These are phyloP conservation scores for western clawed frog (Xenopus tropicalis) DNA, from an alignment of 2,113 vertebrate genomes.

Conservation along the genomic window UCB_Xtro_10.0 CM004446.2:152493001-152493500, in stretches of 20 bases:
- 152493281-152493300: no score
- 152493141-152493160: conserved; percentile 22
- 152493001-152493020: conserved; percentile 6
- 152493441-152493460: no score
- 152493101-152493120: conserved; percentile 39
- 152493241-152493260: not conserved
- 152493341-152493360: no score
- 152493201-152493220: conserved; percentile 37
- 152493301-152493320: no score
- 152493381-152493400: no score
- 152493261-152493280: no score
- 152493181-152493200: conserved; percentile 45
- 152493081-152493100: not conserved
- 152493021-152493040: conserved; percentile 32
- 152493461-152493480: no score
- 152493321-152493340: no score
- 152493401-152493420: no score
- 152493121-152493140: conserved; percentile 45
- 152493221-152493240: conserved; percentile 19
- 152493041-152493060: conserved; percentile 19
- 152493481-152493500: no score
- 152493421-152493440: no score
- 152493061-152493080: conserved; percentile 40
- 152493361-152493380: no score
- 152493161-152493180: conserved; percentile 32